phyloP scores from a whole-genome alignment of 2,113 vertebrate genomes.

The Tylochromis polylepis region DNA sequence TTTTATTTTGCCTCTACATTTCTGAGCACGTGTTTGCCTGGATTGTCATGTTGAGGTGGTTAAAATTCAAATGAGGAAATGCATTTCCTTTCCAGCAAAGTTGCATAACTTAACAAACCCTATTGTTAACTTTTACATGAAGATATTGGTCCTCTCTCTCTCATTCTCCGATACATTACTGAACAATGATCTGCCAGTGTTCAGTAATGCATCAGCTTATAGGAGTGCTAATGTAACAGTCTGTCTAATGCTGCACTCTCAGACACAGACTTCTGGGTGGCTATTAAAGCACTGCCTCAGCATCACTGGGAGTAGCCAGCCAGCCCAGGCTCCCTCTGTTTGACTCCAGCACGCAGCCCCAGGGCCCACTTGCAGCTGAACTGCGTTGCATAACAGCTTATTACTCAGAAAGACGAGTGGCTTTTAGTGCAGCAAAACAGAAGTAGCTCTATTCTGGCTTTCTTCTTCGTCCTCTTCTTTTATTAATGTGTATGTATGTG shows the following conservation, averaged over 20 bases:
- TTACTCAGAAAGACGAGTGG: constrained; percentile 56
- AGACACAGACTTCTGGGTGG: constrained; percentile 12
- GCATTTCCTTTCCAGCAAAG: not conserved
- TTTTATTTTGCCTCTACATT: not conserved
- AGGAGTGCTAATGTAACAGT: not conserved
- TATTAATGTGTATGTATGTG: not conserved
- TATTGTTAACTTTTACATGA: not conserved
- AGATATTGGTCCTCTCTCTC: not conserved
- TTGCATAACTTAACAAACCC: not conserved
- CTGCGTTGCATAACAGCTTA: constrained; percentile 63
- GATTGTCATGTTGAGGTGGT: not conserved
- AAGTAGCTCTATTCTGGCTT: not conserved
- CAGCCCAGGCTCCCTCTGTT: constrained; percentile 30
- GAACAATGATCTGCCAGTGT: not conserved
- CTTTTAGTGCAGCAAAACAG: constrained; percentile 53
- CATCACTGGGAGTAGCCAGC: constrained; percentile 16
- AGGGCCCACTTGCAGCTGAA: constrained; percentile 54
- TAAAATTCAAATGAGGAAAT: not conserved
- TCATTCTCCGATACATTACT: not conserved
- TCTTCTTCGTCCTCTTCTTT: not conserved
- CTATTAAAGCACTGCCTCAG: constrained; percentile 43
- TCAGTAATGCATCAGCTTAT: constrained; percentile 6
- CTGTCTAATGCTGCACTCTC: constrained; percentile 10
- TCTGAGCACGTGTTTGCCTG: not conserved
- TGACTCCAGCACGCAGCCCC: constrained; percentile 39